Percentiles rank a stretch among this genome's conserved stretches.
phyloP scores from a whole-genome alignment of 2,797 vertebrate genomes.

The Mastacembelus armatus region DNA sequence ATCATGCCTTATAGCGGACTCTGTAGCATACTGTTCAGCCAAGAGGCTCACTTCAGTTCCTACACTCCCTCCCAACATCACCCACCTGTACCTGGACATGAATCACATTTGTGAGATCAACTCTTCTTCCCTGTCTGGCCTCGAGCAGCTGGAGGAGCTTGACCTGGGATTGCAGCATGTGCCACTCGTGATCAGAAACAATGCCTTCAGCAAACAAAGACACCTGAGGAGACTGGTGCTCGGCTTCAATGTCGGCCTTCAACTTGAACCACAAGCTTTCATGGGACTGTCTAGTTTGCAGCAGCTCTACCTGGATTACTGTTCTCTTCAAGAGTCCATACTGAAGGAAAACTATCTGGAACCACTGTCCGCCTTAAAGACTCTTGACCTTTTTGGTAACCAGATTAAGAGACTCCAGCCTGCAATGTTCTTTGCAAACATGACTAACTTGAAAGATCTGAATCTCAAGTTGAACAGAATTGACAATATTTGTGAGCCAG shows the following conservation, averaged over 20 bases:
- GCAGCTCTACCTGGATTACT: slow-evolving; percentile 75
- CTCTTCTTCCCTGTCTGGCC: slow-evolving; percentile 76
- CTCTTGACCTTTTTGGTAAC: slow-evolving; percentile 82
- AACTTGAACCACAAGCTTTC: slow-evolving; percentile 82
- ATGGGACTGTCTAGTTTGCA: slow-evolving; percentile 75
- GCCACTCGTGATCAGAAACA: slow-evolving; percentile 72
- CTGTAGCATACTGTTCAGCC: slow-evolving; percentile 56
- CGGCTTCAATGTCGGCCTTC: slow-evolving; percentile 62
- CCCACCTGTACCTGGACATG: slow-evolving; percentile 75
- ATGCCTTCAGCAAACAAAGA: slow-evolving; percentile 82
- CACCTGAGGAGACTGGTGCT: slow-evolving; percentile 80
- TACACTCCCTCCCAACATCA: slow-evolving; percentile 74
- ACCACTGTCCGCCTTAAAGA: slow-evolving; percentile 82
- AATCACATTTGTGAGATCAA: slow-evolving; percentile 82
- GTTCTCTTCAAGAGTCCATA: slow-evolving; percentile 76
- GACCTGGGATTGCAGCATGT: slow-evolving; percentile 72
- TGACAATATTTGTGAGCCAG: slow-evolving; percentile 77
- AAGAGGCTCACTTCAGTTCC: slow-evolving; percentile 79
- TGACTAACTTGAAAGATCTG: slow-evolving; percentile 77
- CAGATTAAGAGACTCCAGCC: slow-evolving; percentile 78
- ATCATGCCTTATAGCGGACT: slow-evolving; percentile 58
- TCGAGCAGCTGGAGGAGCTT: slow-evolving; percentile 76
- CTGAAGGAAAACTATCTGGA: slow-evolving; percentile 81
- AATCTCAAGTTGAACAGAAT: slow-evolving; percentile 81
- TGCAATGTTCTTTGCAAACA: slow-evolving; percentile 81